Conservation (phyloP, 2,113 vertebrate genomes). For the Spheniscus mendiculus region DNA sequence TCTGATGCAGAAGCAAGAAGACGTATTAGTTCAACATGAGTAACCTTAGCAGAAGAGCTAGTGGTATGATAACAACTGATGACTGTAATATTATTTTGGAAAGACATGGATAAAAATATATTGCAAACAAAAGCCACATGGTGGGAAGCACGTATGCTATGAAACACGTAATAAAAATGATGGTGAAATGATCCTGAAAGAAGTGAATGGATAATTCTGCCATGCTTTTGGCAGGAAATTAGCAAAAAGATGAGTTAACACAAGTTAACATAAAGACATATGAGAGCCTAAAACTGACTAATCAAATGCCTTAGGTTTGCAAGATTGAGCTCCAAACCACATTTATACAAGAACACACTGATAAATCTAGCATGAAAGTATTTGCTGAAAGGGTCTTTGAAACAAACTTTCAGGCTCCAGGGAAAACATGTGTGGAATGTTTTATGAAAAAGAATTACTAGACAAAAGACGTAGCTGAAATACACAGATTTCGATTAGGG, state of each 20-base stretch:
- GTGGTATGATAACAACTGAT: background rate
- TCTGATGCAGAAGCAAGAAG: background rate
- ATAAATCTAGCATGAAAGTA: background rate
- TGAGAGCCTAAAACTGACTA: background rate
- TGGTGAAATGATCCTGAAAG: background rate
- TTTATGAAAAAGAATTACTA: background rate
- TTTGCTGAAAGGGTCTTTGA: constrained; percentile 2
- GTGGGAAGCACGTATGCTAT: background rate
- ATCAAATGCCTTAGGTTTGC: background rate
- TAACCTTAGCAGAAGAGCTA: background rate
- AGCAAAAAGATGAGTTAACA: background rate
- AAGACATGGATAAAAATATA: background rate
- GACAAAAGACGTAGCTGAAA: background rate
- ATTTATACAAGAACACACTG: background rate
- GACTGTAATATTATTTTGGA: background rate
- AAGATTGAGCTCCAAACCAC: background rate
- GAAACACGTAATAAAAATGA: background rate
- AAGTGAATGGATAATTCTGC: background rate
- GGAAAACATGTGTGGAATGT: constrained; percentile 29
- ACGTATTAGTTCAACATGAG: background rate
- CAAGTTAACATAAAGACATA: background rate
- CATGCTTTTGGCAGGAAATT: background rate
- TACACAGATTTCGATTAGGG: background rate
- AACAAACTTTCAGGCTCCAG: constrained; percentile 24
- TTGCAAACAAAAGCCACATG: background rate